Evolutionary conservation across 2,888 invertebrate species (phyloP).

Genomic region (Tetramorium bicarinatum): DNA sequence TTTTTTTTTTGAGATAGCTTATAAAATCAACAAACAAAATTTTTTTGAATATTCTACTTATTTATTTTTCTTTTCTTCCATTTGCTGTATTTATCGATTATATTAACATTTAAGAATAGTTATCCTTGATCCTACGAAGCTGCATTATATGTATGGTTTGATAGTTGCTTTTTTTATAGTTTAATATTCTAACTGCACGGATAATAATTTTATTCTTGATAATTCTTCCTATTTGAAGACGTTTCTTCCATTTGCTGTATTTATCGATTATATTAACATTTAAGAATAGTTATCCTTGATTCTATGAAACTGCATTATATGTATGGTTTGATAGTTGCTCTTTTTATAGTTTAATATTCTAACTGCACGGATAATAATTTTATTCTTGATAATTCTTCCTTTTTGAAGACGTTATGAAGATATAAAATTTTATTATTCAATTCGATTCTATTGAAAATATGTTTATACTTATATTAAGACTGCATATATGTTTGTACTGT

Average conservation of each 20-base stretch:
- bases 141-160: not conserved
- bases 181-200: not conserved
- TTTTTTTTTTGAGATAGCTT: conserved; percentile 7
- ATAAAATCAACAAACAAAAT: not conserved
- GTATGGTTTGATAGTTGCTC: not conserved
- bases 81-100: not conserved
- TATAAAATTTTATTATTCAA: conserved; percentile 10
- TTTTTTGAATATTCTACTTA: not conserved
- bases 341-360: conserved; percentile 13
- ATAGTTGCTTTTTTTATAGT: not conserved
- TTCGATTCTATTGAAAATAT: not conserved
- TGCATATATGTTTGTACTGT: not conserved
- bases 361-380: not conserved
- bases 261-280: not conserved
- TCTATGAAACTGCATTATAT: not conserved
- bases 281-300: not conserved
- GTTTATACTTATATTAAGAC: not conserved
- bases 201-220: conserved; percentile 11
- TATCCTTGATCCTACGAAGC: not conserved
- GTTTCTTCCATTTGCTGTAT: not conserved
- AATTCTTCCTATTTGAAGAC: not conserved
- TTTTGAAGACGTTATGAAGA: not conserved
- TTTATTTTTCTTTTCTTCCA: not conserved
- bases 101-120: conserved; percentile 2
- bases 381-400: conserved; percentile 12